Percentiles rank a stretch among this genome's conserved stretches.
phyloP scores from a whole-genome alignment of 2,888 invertebrate species.

The Strigamia transsilvanica region DNA sequence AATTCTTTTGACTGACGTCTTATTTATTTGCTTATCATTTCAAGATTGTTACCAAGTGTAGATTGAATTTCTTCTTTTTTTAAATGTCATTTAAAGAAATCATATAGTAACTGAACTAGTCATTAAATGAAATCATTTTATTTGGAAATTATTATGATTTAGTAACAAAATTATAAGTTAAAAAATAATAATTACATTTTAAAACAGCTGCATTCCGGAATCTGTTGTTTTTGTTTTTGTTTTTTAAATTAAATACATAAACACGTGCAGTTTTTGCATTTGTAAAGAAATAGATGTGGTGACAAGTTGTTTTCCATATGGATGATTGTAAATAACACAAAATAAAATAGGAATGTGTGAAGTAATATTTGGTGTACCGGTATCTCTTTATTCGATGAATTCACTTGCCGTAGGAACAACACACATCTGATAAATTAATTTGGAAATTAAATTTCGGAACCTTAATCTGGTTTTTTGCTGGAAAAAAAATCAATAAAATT shows the following conservation, averaged over 20 bases:
- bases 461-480: too few relatives aligned
- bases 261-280: constrained; percentile 24
- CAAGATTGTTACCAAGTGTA: constrained; percentile 14
- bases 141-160: neutral
- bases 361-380: neutral
- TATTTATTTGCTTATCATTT: constrained; percentile 25
- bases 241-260: neutral
- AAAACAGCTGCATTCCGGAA: constrained; percentile 7
- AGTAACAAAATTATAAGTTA: neutral
- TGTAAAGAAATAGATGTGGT: constrained; percentile 38
- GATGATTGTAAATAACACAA: constrained; percentile 35
- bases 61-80: neutral
- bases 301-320: constrained; percentile 34
- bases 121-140: neutral
- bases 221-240: neutral
- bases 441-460: neutral
- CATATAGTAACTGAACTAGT: constrained; percentile 15
- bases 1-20: neutral
- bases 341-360: constrained; percentile 32
- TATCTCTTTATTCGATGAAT: neutral
- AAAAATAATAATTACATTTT: neutral
- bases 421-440: neutral
- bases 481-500: too few relatives aligned
- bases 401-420: neutral
- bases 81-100: neutral